Evolutionary conservation across 2,888 invertebrate species (phyloP), one percentile per base, ranked within the genome.

Genomic region (Lycia hirtaria): DNA sequence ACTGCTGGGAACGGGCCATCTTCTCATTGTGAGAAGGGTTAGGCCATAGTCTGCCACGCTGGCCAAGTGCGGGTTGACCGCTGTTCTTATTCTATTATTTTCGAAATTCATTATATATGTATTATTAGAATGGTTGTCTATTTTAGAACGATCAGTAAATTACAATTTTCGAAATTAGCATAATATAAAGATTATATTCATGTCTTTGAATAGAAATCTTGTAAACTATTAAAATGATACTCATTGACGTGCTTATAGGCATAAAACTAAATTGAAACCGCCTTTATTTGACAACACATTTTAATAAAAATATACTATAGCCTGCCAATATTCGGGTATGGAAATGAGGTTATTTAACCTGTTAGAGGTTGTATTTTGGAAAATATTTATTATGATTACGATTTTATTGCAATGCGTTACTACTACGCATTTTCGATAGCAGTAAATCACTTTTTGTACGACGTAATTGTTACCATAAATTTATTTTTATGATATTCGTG

Each of bases 341-440:
- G 22, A 15, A 40, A 40, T 32, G 3, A 22, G 32, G 40, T 40
- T 15, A 40, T 50, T 7, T 32, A 40, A 40, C 50, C 4, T 28
- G 10, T n/a, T 14, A 28, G 19, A 28, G n/a, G 28, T 17, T 30
- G 6, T 3, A 38, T n/a, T n/a, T n/a, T n/a, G n/a, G n/a, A n/a
- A n/a, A n/a, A n/a, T n/a, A n/a, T 37, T 12, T 22, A 22, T 12
- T 20, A 1, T 15, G 6, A 35, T 35, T 4, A 15, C 9, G 4
- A 35, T 17, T 35, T 35, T 19, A 35, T 19, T 5, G 3, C 35
- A 3, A 17, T 17, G 19, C 35, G 17, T 17, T 19, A 7, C n/a
- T 33, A 14, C 10, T 1, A 32, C 14, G 5, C n/a, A 28, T n/a
- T n/a, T n/a, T n/a, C n/a, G 10, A 28, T 28, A 26, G 3, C n/a